Evolutionary conservation across 1,140 invertebrate species (phyloP).

Genomic region (Trachymyrmex cornetzi): DNA sequence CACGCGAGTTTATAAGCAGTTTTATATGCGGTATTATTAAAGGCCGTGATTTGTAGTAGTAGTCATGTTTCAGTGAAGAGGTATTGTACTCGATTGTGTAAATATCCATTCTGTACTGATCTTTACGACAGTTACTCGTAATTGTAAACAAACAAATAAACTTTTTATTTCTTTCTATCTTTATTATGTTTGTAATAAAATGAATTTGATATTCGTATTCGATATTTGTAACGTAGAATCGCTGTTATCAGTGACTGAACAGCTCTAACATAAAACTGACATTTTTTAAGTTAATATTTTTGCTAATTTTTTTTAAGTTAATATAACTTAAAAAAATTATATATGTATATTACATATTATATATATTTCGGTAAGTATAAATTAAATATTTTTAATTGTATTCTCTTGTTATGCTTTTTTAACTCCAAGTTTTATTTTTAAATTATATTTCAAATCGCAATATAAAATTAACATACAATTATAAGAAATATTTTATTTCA

Average conservation of each 20-base stretch:
- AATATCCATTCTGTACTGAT: not conserved
- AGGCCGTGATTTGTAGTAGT: not conserved
- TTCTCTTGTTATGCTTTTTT: not conserved
- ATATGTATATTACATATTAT: too few species aligned
- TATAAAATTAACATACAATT: not conserved
- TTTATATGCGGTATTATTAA: conserved; percentile 47
- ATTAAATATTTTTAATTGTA: not conserved
- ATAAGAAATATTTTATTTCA: not conserved
- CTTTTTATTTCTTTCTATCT: not conserved
- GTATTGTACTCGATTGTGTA: conserved; percentile 32
- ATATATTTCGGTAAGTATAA: not conserved
- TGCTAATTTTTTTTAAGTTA: not conserved
- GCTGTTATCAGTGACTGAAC: not conserved
- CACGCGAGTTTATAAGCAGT: conserved; percentile 22
- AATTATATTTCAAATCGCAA: not conserved
- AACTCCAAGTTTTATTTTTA: not conserved
- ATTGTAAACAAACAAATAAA: conserved; percentile 14
- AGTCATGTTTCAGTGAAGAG: conserved; percentile 14
- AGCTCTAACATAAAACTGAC: not conserved
- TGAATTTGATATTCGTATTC: not conserved
- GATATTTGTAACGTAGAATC: not conserved
- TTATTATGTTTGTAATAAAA: conserved; percentile 1
- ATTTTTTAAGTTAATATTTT: too few species aligned
- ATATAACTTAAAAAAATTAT: too few species aligned
- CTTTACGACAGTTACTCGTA: not conserved